Conservation (phyloP, 2,797 vertebrate species). For the Pangasius krempfi region DNA sequence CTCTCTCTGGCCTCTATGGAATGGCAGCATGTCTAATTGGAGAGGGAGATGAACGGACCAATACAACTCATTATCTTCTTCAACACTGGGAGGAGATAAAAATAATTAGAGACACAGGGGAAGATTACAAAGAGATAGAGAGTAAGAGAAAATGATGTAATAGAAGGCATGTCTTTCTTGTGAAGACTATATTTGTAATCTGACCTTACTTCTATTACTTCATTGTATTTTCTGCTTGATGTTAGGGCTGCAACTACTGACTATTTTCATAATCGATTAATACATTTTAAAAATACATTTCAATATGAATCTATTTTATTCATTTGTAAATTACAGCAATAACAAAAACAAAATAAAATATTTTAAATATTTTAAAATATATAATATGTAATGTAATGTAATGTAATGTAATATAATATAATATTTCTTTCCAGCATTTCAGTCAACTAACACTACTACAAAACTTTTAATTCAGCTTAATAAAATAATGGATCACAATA, state of each 20-base stretch:
- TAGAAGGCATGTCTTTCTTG: background rate
- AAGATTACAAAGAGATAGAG: background rate
- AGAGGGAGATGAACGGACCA: constrained; percentile 59
- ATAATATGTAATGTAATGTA: too few relatives aligned
- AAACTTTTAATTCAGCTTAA: background rate
- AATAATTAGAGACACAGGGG: constrained; percentile 66
- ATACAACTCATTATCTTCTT: constrained; percentile 69
- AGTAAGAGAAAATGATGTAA: too few relatives aligned
- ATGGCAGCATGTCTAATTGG: constrained; percentile 57
- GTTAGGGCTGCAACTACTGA: background rate
- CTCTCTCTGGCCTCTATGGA: constrained; percentile 50
- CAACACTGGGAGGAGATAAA: constrained; percentile 66
- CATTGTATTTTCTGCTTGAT: background rate
- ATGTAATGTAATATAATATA: too few relatives aligned
- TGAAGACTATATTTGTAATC: background rate
- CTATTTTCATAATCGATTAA: background rate
- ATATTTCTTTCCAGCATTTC: background rate
- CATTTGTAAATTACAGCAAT: too few relatives aligned
- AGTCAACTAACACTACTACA: background rate
- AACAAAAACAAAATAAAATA: background rate
- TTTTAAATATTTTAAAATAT: background rate
- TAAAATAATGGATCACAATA: background rate
- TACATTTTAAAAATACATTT: background rate
- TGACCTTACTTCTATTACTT: background rate
- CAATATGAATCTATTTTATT: background rate